Evolutionary conservation across 2,797 vertebrate species (phyloP), one percentile per base, ranked within the genome.

Genomic region (Gobio occitaniae): DNA sequence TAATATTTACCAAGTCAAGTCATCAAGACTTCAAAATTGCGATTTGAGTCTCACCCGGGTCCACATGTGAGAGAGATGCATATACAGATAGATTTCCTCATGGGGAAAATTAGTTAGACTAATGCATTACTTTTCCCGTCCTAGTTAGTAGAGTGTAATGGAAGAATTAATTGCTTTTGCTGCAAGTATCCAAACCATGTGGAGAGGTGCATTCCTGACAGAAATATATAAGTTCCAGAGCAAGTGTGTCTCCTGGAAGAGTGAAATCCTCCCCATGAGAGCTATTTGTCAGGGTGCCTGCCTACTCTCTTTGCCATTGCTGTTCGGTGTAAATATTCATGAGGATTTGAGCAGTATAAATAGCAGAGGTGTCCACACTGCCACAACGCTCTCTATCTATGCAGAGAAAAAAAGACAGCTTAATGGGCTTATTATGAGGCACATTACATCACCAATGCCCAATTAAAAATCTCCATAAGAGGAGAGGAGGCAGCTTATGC

Each of bases 331-430:
- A 95, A 96, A 96, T 96, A 96, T 96, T 95, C 95, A 96, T 96
- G 95, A 96, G 95, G 95, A 96, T 96, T 96, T 96, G 93, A 92
- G 94, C 93, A 93, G 95, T 96, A 96, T 95, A 96, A 95, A 96
- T 96, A 95, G 95, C 93, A 88, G 92, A 96, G 95, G 94, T 96
- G 95, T 95, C 95, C 94, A 94, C 93, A 93, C 95, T 95, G 92
- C 94, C 92, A 93, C 92, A 94, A 94, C 93, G 89, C 94, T 94
- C 93, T 94, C 94, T 94, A 95, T 95, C 95, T 95, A 94, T 92
- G 93, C 93, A 95, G 93, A 95, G 93, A 93, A 93, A 94, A 87
- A 84, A 88, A 86, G 86, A 87, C 82, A 6, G 93, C 94, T 95
- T 96, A 95, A 95, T 95, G 93, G 93, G 94, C 93, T 95, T 95